Evolutionary conservation across 2,888 invertebrate genomes (phyloP).

Genomic region (Ariolimax columbianus): DNA sequence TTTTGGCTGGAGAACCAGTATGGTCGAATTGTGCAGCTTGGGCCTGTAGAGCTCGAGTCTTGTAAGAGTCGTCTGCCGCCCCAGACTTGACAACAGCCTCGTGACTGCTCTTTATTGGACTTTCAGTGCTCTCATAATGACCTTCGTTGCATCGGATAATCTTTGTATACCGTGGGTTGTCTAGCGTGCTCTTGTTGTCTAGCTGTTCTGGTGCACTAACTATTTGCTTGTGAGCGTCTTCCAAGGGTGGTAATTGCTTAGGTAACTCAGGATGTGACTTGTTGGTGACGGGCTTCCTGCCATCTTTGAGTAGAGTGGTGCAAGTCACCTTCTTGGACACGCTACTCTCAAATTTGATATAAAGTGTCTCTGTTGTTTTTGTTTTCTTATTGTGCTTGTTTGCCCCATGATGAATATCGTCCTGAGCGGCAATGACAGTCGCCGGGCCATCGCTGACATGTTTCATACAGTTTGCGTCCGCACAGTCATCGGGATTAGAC

Average conservation of each 20-base stretch:
- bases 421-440: not conserved
- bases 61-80: not conserved
- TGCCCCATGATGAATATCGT: not conserved
- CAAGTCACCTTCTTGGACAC: conserved; percentile 43
- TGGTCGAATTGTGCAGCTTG: not conserved
- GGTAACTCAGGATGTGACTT: not conserved
- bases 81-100: not conserved
- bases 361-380: conserved; percentile 45
- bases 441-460: not conserved
- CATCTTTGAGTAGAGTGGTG: conserved; percentile 40
- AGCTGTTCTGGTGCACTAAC: not conserved
- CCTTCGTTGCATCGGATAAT: conserved; percentile 19
- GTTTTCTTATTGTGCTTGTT: conserved; percentile 39
- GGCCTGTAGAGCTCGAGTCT: not conserved
- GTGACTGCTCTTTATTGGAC: not conserved
- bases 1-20: not conserved
- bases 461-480: not conserved
- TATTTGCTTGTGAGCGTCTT: not conserved
- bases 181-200: not conserved
- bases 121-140: not conserved
- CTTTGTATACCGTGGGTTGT: conserved; percentile 24
- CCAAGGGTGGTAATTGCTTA: not conserved
- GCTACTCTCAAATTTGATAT: conserved; percentile 46
- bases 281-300: not conserved
- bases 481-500: not conserved